Evolutionary conservation across 2,797 vertebrate genomes (phyloP).

Genomic region (Anabas testudineus): DNA sequence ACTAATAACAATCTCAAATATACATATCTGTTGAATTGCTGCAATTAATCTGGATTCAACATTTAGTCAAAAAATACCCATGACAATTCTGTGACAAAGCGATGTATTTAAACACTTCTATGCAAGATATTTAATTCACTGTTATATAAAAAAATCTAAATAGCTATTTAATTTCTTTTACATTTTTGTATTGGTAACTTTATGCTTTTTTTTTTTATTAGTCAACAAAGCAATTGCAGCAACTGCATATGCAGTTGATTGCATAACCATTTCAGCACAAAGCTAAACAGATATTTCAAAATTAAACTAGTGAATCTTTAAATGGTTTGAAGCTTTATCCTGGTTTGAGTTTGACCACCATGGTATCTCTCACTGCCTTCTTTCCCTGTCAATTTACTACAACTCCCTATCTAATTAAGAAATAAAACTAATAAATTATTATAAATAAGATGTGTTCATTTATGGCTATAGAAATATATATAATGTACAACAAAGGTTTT

Average conservation of each 20-base stretch:
- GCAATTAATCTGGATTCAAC: not conserved
- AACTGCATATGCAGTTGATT: no score
- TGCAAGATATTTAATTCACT: no score
- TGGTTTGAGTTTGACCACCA: not conserved
- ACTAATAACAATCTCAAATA: no score
- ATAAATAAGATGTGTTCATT: not conserved
- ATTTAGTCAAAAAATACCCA: not conserved
- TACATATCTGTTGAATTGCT: not conserved
- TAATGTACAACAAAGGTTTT: not conserved
- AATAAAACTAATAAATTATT: not conserved
- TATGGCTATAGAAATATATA: not conserved
- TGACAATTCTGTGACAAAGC: no score
- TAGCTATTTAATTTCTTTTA: no score
- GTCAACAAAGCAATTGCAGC: no score
- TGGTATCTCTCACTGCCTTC: not conserved
- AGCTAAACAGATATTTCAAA: no score
- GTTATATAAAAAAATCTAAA: no score
- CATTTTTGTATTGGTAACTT: no score
- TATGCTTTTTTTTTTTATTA: no score
- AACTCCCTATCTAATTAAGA: not conserved
- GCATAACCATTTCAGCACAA: no score
- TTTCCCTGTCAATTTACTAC: not conserved
- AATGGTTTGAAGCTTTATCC: not conserved
- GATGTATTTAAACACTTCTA: not conserved
- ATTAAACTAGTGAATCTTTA: not conserved